A percentile compares a stretch with the other conserved stretches of the same genome.
Evolutionary conservation across 2,113 vertebrate genomes (phyloP).

Genomic region (Scytalopus superciliaris): DNA sequence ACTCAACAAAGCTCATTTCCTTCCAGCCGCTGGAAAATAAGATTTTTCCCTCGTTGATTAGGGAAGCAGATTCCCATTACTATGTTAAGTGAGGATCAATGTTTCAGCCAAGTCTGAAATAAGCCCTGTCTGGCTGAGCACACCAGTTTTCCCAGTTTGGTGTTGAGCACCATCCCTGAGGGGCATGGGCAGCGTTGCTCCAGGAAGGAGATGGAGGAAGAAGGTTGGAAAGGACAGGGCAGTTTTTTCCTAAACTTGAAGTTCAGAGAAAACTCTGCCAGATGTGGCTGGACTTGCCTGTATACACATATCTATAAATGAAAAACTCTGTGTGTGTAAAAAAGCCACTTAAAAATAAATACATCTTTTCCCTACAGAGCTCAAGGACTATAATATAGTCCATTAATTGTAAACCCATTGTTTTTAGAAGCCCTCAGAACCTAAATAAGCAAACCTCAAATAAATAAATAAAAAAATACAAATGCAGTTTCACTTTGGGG

Average conservation of each 20-base stretch:
- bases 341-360: neutral
- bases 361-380: rapidly evolving
- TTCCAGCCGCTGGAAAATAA: slow-evolving; percentile 28
- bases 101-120: slow-evolving; percentile 3
- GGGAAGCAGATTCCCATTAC: slow-evolving; percentile 46
- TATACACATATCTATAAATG: too few relatives aligned
- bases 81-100: slow-evolving; percentile 32
- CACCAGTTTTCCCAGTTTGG: neutral
- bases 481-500: neutral
- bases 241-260: neutral
- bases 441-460: neutral
- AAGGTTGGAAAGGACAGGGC: neutral
- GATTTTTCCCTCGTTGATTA: slow-evolving; percentile 36
- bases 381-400: neutral
- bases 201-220: neutral
- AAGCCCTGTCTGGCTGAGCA: neutral
- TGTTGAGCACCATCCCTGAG: neutral
- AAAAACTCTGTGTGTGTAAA: neutral
- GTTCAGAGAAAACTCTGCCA: neutral
- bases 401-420: neutral
- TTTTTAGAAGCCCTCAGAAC: neutral
- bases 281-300: neutral
- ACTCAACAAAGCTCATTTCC: neutral
- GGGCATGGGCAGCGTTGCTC: rapidly evolving
- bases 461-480: neutral